Evolutionary conservation across 2,888 invertebrate species (phyloP).

Genomic region (Athripsodes cinereus): DNA sequence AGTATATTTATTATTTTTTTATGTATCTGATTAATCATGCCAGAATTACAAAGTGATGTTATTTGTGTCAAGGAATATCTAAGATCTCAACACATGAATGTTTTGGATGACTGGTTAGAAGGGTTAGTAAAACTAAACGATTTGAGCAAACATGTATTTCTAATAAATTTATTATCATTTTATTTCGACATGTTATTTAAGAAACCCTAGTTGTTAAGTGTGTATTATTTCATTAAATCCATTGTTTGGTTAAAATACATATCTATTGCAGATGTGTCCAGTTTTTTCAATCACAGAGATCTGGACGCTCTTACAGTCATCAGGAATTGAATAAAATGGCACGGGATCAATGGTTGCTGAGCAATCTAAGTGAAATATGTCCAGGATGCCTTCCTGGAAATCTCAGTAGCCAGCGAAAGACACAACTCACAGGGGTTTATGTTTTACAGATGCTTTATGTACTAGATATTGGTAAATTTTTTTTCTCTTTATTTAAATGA

Average conservation of each 20-base stretch:
- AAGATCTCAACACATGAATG: slow-evolving; percentile 29
- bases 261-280: slow-evolving; percentile 44
- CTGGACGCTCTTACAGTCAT: slow-evolving; percentile 37
- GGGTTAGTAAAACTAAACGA: slow-evolving; percentile 26
- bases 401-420: slow-evolving; percentile 42
- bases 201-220: not conserved
- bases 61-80: slow-evolving; percentile 30
- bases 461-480: slow-evolving; percentile 50
- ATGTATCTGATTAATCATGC: slow-evolving; percentile 7
- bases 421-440: slow-evolving; percentile 48
- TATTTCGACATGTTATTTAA: too few species aligned
- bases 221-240: not conserved
- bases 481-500: not conserved
- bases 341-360: slow-evolving; percentile 60
- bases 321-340: slow-evolving; percentile 52
- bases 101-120: slow-evolving; percentile 35
- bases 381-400: slow-evolving; percentile 55
- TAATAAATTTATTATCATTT: too few species aligned
- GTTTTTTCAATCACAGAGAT: slow-evolving; percentile 47
- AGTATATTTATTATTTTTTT: too few species aligned
- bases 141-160: not conserved
- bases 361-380: slow-evolving; percentile 59
- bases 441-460: slow-evolving; percentile 57
- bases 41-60: slow-evolving; percentile 13
- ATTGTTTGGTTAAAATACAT: not conserved